A percentile compares a stretch with the other conserved stretches of the same genome.
Conservation (phyloP, 1,140 invertebrate genomes). For the Bathynomus jamesi region DNA sequence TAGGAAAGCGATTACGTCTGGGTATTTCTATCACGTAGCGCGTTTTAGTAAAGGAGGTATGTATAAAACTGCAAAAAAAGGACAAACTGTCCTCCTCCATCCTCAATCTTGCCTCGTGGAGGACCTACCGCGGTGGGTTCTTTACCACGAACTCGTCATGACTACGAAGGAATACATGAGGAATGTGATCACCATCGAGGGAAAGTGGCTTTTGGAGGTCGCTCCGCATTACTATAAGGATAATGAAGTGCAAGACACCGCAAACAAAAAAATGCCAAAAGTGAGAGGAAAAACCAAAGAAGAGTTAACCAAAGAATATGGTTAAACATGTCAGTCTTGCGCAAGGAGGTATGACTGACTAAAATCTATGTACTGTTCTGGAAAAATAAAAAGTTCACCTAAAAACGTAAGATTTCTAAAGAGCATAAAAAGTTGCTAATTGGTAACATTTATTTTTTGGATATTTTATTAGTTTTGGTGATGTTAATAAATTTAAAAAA, state of each 20-base stretch:
- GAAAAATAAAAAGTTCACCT: no score
- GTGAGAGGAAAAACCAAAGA: conserved; percentile 57
- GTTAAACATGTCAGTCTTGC: conserved; percentile 7
- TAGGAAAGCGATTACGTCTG: conserved; percentile 76
- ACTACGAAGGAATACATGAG: conserved; percentile 99
- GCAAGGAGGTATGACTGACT: no score
- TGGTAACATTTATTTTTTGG: no score
- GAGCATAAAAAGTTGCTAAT: no score
- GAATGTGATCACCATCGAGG: conserved; percentile 85
- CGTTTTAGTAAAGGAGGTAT: conserved; percentile 85
- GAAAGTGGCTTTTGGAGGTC: conserved; percentile 92
- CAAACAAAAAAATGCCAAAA: conserved; percentile 95
- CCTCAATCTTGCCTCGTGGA: conserved; percentile 94
- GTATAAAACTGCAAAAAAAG: conserved; percentile 96
- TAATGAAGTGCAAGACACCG: conserved; percentile 87
- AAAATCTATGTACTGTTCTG: no score
- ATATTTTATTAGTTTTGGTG: no score
- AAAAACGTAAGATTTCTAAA: no score
- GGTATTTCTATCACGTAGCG: conserved; percentile 97
- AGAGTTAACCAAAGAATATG: conserved; percentile 40
- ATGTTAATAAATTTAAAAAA: no score
- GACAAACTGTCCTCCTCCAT: conserved; percentile 93
- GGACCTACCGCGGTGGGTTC: conserved; percentile 87
- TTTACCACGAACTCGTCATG: conserved; percentile 96
- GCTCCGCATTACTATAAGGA: conserved; percentile 97